phyloP scores from a whole-genome alignment of 1,140 invertebrate genomes.

The Bombus superbus region DNA sequence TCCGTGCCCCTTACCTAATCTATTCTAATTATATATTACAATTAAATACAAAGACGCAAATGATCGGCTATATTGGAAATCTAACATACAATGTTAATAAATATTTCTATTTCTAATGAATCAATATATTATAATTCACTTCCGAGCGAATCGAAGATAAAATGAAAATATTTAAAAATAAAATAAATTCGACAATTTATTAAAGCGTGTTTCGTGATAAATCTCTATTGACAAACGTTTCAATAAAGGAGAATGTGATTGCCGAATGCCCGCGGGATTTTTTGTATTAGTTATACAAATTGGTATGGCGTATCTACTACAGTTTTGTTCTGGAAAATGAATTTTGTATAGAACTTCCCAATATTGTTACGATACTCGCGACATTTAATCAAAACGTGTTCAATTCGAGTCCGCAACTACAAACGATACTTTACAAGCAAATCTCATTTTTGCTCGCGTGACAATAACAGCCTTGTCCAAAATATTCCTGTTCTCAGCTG shows the following conservation, averaged over 20 bases:
- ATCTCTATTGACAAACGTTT: neutral
- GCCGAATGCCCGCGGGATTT: neutral
- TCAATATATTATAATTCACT: neutral
- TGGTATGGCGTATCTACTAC: neutral
- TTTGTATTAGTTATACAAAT: slow-evolving; percentile 3
- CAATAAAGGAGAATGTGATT: neutral
- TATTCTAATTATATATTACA: no score
- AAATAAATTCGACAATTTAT: neutral
- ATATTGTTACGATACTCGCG: neutral
- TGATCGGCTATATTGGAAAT: no score
- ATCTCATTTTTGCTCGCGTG: neutral
- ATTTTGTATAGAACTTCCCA: neutral
- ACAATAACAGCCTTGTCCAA: neutral
- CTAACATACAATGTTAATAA: no score
- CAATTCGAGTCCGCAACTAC: neutral
- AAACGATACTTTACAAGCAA: neutral
- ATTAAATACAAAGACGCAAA: no score
- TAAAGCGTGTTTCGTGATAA: neutral
- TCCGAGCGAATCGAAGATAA: neutral
- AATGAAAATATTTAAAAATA: neutral
- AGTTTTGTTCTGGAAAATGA: neutral
- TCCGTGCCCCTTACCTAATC: no score
- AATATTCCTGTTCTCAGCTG: neutral
- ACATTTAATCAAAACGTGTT: neutral
- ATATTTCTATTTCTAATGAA: no score